Percentiles rank a stretch among this genome's conserved stretches.
Evolutionary conservation across 2,113 vertebrate genomes (phyloP).

Genomic region (Phoxinus phoxinus): DNA sequence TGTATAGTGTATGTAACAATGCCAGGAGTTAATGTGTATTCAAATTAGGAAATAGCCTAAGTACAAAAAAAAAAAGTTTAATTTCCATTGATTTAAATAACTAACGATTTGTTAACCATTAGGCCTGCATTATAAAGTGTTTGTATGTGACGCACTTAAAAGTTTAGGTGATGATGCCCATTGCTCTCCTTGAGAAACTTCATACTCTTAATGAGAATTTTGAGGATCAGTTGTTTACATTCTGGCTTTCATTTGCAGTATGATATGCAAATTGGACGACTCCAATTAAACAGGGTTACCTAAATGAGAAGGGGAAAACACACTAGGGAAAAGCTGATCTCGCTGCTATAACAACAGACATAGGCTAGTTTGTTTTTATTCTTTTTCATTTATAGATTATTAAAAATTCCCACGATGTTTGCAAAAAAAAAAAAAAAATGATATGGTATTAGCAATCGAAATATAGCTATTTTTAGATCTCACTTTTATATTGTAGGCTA

Average conservation of each 20-base stretch:
- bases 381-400: background rate
- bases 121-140: background rate
- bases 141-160: background rate
- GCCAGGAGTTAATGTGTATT: background rate
- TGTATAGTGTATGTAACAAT: background rate
- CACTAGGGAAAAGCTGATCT: conserved; percentile 51
- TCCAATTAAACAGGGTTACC: conserved; percentile 69
- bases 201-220: conserved; percentile 8
- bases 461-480: background rate
- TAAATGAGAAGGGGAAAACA: conserved; percentile 69
- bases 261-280: conserved; percentile 64
- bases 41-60: background rate
- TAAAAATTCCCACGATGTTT: background rate
- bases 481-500: background rate
- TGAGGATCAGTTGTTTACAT: conserved; percentile 37
- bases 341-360: conserved; percentile 73
- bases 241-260: background rate
- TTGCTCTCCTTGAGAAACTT: background rate
- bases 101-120: background rate
- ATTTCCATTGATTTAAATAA: background rate
- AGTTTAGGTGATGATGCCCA: background rate
- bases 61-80: background rate
- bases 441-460: background rate
- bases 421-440: no score
- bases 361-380: conserved; percentile 8